These are phyloP conservation scores for Erithacus rubecula DNA, from an alignment of 2,797 vertebrate genomes.

Conservation along the genomic window DNA sequence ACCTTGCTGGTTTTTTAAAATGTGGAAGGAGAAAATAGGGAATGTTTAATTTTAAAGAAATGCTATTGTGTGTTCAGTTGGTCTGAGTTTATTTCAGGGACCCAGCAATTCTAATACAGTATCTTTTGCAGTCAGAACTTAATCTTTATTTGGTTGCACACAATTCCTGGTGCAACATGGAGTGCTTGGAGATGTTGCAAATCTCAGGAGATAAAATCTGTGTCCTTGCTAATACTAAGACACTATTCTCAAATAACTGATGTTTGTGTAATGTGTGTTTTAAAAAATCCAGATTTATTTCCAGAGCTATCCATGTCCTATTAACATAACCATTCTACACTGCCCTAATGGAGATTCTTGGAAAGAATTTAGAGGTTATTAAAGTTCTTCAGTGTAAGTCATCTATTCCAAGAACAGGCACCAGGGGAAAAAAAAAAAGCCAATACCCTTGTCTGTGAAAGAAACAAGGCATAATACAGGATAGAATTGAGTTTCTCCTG, in stretches of 20 bases:
- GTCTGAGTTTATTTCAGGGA: not conserved
- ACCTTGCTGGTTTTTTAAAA: not conserved
- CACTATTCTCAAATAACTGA: not conserved
- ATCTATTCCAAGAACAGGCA: constrained; percentile 10
- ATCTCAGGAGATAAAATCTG: not conserved
- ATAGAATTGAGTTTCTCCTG: not conserved
- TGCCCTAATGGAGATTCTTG: not conserved
- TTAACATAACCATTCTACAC: not conserved
- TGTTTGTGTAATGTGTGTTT: not conserved
- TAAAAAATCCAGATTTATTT: not conserved
- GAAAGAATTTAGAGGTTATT: constrained; percentile 11
- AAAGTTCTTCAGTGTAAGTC: not conserved
- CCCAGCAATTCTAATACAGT: not conserved
- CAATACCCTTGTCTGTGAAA: not conserved
- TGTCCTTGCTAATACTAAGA: not conserved
- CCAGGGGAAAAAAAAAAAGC: not conserved
- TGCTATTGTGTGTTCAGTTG: not conserved
- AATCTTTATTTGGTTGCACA: not conserved
- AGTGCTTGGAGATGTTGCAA: not conserved
- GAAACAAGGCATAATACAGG: not conserved
- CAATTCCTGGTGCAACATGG: not conserved
- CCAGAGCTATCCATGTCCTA: not conserved
- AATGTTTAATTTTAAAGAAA: not conserved
- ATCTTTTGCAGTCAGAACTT: not conserved
- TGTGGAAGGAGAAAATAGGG: not conserved